These are phyloP conservation scores for Paratrypauchen microcephalus DNA, from an alignment of 2,797 vertebrate genomes.

Conservation along the genomic window DNA sequence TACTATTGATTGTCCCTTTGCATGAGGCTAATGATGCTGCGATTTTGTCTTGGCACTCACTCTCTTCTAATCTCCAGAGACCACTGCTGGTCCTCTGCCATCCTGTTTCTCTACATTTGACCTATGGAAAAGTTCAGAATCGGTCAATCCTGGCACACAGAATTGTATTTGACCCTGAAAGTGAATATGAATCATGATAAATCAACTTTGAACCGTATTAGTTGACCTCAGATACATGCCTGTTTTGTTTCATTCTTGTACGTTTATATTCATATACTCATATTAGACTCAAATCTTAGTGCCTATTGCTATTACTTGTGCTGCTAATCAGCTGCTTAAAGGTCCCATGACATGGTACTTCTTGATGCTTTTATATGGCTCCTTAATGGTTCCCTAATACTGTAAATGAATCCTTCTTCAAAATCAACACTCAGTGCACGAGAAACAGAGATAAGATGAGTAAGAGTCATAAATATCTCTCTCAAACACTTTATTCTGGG, in stretches of 20 bases:
- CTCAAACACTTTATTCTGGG: no score
- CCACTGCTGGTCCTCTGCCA: slow-evolving; percentile 7
- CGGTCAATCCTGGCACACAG: background rate
- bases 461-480: no score
- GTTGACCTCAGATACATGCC: background rate
- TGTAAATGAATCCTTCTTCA: no score
- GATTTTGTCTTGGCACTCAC: slow-evolving; percentile 14
- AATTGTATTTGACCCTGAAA: background rate
- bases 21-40: slow-evolving; percentile 10
- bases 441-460: no score
- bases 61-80: slow-evolving; percentile 4
- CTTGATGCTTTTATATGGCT: no score
- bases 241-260: background rate
- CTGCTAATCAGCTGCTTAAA: background rate
- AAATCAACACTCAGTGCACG: no score
- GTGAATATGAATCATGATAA: background rate
- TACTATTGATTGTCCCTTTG: slow-evolving; percentile 7
- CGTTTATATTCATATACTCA: no score
- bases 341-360: no score
- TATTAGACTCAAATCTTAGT: background rate
- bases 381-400: no score
- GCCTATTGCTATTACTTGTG: background rate
- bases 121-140: slow-evolving; percentile 7
- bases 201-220: background rate
- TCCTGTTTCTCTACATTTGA: slow-evolving; percentile 7